Percentiles rank a stretch among this genome's conserved stretches.
Evolutionary conservation across 92 coral and sea anemone genomes (phyloP).

Genomic region (Umimayanthus kanabou): DNA sequence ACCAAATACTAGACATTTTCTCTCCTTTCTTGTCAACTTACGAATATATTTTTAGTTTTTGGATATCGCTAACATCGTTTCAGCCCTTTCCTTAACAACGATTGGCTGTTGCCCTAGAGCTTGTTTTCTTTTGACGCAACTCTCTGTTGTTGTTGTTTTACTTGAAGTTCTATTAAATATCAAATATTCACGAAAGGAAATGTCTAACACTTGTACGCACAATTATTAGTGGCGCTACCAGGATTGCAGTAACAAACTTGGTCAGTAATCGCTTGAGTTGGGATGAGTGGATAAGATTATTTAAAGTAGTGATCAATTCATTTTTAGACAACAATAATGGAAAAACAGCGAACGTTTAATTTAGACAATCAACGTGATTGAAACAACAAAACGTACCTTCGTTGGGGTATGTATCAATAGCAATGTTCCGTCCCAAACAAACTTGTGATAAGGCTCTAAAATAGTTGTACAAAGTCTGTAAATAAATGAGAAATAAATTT

Average conservation of each 20-base stretch:
- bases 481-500: not conserved
- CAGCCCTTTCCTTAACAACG: not conserved
- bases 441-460: not conserved
- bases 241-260: not conserved
- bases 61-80: too few relatives aligned
- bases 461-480: slow-evolving; percentile 27
- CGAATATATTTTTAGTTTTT: too few relatives aligned
- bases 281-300: not conserved
- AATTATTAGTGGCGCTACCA: not conserved
- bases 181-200: not conserved
- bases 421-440: not conserved
- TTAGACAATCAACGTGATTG: not conserved
- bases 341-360: not conserved
- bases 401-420: not conserved
- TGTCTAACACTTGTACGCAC: not conserved
- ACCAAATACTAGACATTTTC: too few relatives aligned
- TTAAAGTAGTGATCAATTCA: not conserved
- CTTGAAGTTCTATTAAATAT: too few relatives aligned
- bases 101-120: not conserved
- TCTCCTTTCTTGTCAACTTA: too few relatives aligned
- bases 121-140: not conserved
- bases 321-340: not conserved
- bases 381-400: not conserved
- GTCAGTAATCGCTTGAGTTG: not conserved
- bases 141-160: not conserved